A percentile compares a stretch with the other conserved stretches of the same genome.
Conservation (phyloP, 2,113 vertebrate species). For the Camelus dromedarius region DNA sequence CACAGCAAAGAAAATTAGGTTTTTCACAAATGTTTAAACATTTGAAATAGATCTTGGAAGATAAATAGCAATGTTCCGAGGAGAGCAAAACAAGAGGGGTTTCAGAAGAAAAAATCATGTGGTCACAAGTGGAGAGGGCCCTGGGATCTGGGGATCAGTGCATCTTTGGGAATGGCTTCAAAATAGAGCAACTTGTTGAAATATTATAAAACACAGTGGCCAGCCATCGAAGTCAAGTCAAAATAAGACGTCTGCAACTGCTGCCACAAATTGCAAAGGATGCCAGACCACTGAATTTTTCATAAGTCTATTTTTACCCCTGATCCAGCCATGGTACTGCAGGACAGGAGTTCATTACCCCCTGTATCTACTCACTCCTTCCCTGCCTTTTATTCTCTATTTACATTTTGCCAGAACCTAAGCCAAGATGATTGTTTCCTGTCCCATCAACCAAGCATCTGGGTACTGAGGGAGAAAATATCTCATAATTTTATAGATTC, state of each 20-base stretch:
- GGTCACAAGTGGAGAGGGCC: not conserved
- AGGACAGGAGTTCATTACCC: not conserved
- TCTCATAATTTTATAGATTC: not conserved
- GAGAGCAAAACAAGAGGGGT: not conserved
- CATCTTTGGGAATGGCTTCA: not conserved
- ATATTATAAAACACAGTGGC: not conserved
- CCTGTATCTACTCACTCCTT: accelerated
- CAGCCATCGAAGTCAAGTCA: not conserved
- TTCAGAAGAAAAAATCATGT: not conserved
- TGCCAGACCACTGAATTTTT: not conserved
- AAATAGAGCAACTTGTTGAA: not conserved
- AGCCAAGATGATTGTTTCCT: not conserved
- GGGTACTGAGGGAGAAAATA: not conserved
- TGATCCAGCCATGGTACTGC: not conserved
- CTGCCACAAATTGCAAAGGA: not conserved
- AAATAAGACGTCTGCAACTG: not conserved
- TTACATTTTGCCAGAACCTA: not conserved
- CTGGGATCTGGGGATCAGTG: not conserved
- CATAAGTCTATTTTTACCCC: not conserved
- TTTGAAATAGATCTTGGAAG: not conserved
- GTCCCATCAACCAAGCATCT: not conserved
- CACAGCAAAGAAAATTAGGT: not conserved
- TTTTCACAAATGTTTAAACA: not conserved
- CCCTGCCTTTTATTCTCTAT: not conserved
- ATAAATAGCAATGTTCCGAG: not conserved